Evolutionary conservation across 2,113 vertebrate genomes (phyloP).

Genomic region (Pelmatolapia mariae): DNA sequence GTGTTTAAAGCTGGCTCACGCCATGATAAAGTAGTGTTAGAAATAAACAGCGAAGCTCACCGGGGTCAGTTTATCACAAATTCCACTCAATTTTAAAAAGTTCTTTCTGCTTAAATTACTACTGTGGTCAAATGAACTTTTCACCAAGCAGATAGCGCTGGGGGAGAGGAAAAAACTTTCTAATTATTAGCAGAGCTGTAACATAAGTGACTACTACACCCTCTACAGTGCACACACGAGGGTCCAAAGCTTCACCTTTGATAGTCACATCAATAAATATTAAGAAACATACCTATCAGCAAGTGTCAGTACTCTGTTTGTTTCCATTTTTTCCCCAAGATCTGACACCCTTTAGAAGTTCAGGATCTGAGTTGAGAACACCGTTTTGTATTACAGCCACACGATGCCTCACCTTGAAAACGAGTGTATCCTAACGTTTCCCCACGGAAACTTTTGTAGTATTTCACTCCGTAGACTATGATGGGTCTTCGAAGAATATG

Average conservation of each 20-base stretch:
- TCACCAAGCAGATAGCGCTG: background rate
- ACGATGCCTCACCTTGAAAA: constrained; percentile 88
- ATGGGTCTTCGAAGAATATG: constrained; percentile 99
- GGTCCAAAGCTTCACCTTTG: background rate
- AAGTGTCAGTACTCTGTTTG: background rate
- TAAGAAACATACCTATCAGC: background rate
- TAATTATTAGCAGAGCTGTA: background rate
- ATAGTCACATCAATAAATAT: background rate
- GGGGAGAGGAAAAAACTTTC: background rate
- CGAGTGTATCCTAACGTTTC: constrained; percentile 96
- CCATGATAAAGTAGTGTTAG: background rate
- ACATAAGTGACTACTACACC: background rate
- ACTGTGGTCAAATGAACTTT: background rate
- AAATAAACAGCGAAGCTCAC: background rate
- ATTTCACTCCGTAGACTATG: constrained; percentile 99
- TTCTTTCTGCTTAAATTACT: background rate
- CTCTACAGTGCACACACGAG: background rate
- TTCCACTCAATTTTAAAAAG: background rate
- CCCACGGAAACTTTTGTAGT: constrained; percentile 99
- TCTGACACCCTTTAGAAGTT: background rate
- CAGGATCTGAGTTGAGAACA: background rate
- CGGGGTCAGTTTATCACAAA: background rate
- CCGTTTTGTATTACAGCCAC: fast-evolving
- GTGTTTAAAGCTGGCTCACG: background rate
- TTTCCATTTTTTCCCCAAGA: fast-evolving